Evolutionary conservation across 2,113 vertebrate species (phyloP).

Genomic region (Pterocles burchelli): DNA sequence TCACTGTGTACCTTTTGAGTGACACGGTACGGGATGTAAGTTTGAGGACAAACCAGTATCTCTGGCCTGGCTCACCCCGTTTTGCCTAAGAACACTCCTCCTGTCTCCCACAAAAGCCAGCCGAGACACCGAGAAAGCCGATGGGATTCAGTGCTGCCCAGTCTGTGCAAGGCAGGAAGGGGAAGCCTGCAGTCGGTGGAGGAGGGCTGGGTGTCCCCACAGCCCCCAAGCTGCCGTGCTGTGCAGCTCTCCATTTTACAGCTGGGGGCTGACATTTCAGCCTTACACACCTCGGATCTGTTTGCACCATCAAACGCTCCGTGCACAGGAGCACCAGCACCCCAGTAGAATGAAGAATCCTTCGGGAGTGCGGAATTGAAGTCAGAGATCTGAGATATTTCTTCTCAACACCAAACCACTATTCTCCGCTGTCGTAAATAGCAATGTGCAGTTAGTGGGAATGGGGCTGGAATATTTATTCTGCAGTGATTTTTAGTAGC

Average conservation of each 20-base stretch:
- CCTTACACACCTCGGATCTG: background rate
- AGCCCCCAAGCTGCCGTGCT: rapidly evolving
- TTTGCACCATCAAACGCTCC: rapidly evolving
- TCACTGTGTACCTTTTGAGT: rapidly evolving
- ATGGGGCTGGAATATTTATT: slow-evolving; percentile 30
- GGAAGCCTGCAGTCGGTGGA: too few relatives aligned
- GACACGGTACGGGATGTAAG: rapidly evolving
- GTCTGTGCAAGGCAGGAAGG: rapidly evolving
- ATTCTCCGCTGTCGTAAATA: slow-evolving; percentile 31
- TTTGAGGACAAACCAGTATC: background rate
- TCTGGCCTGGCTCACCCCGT: background rate
- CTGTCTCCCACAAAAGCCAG: rapidly evolving
- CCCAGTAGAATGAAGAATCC: too few relatives aligned
- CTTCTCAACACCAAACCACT: background rate
- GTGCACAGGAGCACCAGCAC: rapidly evolving
- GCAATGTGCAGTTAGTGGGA: slow-evolving; percentile 3
- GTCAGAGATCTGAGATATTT: slow-evolving; percentile 16
- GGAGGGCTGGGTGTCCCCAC: rapidly evolving
- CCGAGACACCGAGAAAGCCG: too few relatives aligned
- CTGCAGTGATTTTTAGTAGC: background rate
- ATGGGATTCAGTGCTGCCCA: background rate
- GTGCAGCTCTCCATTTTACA: rapidly evolving
- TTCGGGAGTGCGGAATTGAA: background rate
- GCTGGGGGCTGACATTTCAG: rapidly evolving
- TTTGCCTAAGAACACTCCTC: rapidly evolving